A percentile compares a stretch with the other conserved stretches of the same genome.
These are phyloP conservation scores for Trichogramma evanescens DNA, from an alignment of 2,888 invertebrate genomes.

Conservation along the genomic window DNA sequence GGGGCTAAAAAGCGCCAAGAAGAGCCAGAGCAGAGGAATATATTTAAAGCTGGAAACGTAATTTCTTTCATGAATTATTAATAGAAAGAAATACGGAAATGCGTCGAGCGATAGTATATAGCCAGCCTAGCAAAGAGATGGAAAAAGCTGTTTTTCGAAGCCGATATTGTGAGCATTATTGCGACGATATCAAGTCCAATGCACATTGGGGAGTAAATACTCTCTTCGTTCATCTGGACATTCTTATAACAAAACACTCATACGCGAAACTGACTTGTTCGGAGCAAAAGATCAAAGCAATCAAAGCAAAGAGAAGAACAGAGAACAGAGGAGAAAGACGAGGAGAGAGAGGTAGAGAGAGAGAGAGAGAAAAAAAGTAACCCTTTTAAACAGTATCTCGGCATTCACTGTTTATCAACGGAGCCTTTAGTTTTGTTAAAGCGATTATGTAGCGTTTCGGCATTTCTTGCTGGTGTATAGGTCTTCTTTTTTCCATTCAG, in stretches of 20 bases:
- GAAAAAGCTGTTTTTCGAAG: neutral
- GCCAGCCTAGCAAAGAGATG: neutral
- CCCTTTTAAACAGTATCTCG: constrained; percentile 23
- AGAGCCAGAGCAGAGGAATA: neutral
- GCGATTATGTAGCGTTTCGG: constrained; percentile 40
- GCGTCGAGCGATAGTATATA: neutral
- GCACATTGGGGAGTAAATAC: constrained; percentile 1
- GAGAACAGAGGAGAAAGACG: neutral
- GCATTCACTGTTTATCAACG: constrained; percentile 24
- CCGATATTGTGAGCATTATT: neutral
- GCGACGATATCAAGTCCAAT: constrained; percentile 8
- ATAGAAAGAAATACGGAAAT: constrained; percentile 9
- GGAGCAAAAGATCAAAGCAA: constrained; percentile 13
- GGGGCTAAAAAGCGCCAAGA: too few species aligned
- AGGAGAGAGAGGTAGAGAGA: neutral
- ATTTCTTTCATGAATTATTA: constrained; percentile 16
- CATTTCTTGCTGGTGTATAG: constrained; percentile 24
- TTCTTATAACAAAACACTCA: constrained; percentile 10
- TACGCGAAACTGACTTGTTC: constrained; percentile 9
- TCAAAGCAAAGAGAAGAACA: neutral
- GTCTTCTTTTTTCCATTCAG: too few species aligned
- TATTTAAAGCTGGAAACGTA: neutral
- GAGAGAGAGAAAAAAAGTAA: constrained; percentile 1
- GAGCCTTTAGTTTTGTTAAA: constrained; percentile 25
- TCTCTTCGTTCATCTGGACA: neutral